Base-by-base conservation (phyloP, 2,888 invertebrate species). In the Lochmaea crataegi region DNA sequence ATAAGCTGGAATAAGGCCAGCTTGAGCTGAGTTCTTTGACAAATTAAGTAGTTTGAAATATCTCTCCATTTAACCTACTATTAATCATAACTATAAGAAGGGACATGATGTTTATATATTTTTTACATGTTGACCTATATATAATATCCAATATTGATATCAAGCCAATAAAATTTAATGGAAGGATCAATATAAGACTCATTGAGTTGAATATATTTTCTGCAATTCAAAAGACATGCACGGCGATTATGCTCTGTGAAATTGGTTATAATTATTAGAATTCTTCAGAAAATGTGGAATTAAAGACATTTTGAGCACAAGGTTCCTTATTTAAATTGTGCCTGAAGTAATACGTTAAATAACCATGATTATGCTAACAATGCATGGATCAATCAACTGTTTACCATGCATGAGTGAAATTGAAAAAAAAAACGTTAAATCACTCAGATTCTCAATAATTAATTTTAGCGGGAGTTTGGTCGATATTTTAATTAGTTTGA, bases 301-400 rank as follows among this genome's bases (percentile, higher is more conserved):
- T 67, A 67, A 67, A 56, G 67, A 63, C 72, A 67, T 72, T 72
- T 72, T 72, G 67, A 72, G 72, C 67, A 72, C 72, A 72, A 72
- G 72, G 72, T 72, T 72, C 63, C 72, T 63, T 72, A 64, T 72
- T 72, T 67, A 67, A 72, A 72, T 67, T 67, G 67, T 63, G 72
- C 72, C 72, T 66, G 67, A 56, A 67, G 72, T 48, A 71, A 72
- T 61, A 65, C 16, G 63, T 61, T 67, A 72, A 67, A 72, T 70
- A 57, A 65, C 70, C 64, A 42, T 70, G 42, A 70, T 70, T 70
- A 70, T 22, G 45, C 56, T 70, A 70, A 70, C 70, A 70, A 70
- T 70, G 57, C 70, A 61, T 70, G 70, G 63, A 70, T 70, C 70
- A 64, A 69, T 69, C 69, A 64, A 64, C 56, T 41, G 63, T 56